A percentile compares a stretch with the other conserved stretches of the same genome.
Conservation (phyloP, 1,140 invertebrate genomes). For the Babylonia areolata region DNA sequence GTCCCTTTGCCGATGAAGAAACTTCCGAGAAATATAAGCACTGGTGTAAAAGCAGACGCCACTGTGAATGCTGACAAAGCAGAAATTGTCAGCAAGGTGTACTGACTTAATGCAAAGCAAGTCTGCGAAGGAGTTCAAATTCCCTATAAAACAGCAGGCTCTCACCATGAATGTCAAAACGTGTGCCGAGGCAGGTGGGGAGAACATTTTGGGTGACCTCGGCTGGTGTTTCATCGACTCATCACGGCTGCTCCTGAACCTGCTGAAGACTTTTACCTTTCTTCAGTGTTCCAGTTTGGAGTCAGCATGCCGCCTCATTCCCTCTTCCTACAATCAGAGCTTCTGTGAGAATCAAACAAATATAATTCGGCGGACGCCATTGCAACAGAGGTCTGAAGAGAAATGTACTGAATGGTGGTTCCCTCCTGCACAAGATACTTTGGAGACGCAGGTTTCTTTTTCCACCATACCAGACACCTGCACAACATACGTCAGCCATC, state of each 20-base stretch:
- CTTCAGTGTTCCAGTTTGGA: slow-evolving; percentile 36
- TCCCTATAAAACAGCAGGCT: slow-evolving; percentile 41
- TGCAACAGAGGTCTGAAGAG: slow-evolving; percentile 4
- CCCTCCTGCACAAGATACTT: neutral
- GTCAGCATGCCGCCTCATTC: slow-evolving; percentile 31
- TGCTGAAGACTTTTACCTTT: neutral
- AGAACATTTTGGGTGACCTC: slow-evolving; percentile 45
- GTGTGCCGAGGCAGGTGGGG: slow-evolving; percentile 39
- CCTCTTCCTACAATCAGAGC: slow-evolving; percentile 39
- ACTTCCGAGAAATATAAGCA: slow-evolving; percentile 45
- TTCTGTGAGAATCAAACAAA: slow-evolving; percentile 25
- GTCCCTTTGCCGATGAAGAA: slow-evolving; percentile 38
- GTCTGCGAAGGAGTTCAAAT: slow-evolving; percentile 24
- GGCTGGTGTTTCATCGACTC: slow-evolving; percentile 50
- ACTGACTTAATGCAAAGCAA: slow-evolving; percentile 36
- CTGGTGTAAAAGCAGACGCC: slow-evolving; percentile 40
- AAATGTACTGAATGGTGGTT: neutral
- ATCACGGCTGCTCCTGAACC: neutral
- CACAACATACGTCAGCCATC: neutral
- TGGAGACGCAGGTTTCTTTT: neutral
- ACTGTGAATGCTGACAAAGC: slow-evolving; percentile 48
- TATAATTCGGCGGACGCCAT: slow-evolving; percentile 13
- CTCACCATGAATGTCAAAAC: slow-evolving; percentile 40
- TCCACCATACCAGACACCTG: neutral
- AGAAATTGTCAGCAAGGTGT: slow-evolving; percentile 28